Evolutionary conservation across 2,113 vertebrate genomes (phyloP), one percentile per base, ranked within the genome.

Genomic region (Pteruthius melanotis): DNA sequence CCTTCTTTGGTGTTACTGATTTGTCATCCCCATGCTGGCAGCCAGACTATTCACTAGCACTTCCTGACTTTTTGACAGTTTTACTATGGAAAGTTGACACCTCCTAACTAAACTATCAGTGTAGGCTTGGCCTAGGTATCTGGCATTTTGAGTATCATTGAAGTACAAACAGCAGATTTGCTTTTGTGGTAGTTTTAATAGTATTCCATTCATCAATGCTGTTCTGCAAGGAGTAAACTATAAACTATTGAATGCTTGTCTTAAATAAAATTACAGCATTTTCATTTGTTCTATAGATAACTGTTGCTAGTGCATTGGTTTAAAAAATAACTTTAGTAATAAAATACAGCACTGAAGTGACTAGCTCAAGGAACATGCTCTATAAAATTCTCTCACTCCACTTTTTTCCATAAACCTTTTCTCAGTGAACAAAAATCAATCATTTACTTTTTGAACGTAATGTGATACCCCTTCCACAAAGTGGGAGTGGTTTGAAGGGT

Each of bases 321-420:
- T 61, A 45, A 81, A 79, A 76, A 57, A 18, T 52, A 64, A 52
- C 44, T 76, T 90, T 31, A 13, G 53, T 52, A 22, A 56, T 71
- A 52, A 66, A 84, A 59, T 54, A 22, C 1, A 7, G 35, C n/a
- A n/a, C 19, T 50, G 47, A 74, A 66, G 33, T 66, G 37, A 61
- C 47, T 42, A 47, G 22, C 63, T 81, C 13, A 63, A 66, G 44
- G 35, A 37, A 49, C 1, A 5, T 24, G 33, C 26, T 54, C 39
- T 70, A 0, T 37, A 39, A 85, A 72, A 30, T 60, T 53, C 15
- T 75, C 15, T 71, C 4, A 3, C 5, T 44, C 27, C 0, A 0
- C 23, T 53, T 78, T 78, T 44, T 84, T 35, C 50, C 11, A 8
- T 37, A 10, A 27, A 28, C 40, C 9, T 65, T 78, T 56, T 86